These are phyloP conservation scores for Sebastolobus altivelis DNA, from an alignment of 2,797 vertebrate species.

Conservation along the genomic window DNA sequence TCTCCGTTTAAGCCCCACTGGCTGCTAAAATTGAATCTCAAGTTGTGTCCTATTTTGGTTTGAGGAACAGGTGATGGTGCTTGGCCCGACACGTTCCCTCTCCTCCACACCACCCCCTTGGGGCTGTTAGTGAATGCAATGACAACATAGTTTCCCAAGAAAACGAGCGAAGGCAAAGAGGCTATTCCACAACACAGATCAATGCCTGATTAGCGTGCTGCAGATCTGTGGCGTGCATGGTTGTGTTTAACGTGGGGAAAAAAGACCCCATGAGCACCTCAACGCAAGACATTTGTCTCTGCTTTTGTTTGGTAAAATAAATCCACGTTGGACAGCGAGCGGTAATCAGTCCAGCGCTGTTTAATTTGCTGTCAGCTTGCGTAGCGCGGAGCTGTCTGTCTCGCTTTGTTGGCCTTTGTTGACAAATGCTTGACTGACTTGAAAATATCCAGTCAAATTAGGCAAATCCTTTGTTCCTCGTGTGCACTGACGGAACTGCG, in stretches of 20 bases:
- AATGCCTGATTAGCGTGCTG: constrained; percentile 59
- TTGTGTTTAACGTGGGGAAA: constrained; percentile 51
- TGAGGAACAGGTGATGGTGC: constrained; percentile 82
- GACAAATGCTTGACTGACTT: constrained; percentile 82
- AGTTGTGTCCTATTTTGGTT: constrained; percentile 84
- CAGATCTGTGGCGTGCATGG: constrained; percentile 21
- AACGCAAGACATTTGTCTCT: constrained; percentile 70
- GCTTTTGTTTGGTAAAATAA: constrained; percentile 77
- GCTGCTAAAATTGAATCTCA: constrained; percentile 86
- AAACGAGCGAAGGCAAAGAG: constrained; percentile 54
- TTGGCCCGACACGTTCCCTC: constrained; percentile 65
- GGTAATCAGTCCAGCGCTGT: constrained; percentile 75
- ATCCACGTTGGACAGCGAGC: constrained; percentile 68
- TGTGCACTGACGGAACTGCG: constrained; percentile 35
- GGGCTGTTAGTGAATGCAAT: constrained; percentile 74
- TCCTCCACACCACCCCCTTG: constrained; percentile 68
- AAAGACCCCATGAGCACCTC: constrained; percentile 46
- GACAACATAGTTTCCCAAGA: constrained; percentile 77
- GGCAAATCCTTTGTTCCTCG: constrained; percentile 75
- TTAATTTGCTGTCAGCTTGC: constrained; percentile 75
- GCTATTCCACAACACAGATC: constrained; percentile 34
- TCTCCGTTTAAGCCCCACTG: constrained; percentile 56
- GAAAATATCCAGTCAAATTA: constrained; percentile 83
- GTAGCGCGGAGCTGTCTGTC: constrained; percentile 74
- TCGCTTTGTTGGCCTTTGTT: constrained; percentile 82